Percentiles rank a stretch among this genome's conserved stretches.
phyloP scores from a whole-genome alignment of 1,140 invertebrate species.

The Heliconius melpomene region DNA sequence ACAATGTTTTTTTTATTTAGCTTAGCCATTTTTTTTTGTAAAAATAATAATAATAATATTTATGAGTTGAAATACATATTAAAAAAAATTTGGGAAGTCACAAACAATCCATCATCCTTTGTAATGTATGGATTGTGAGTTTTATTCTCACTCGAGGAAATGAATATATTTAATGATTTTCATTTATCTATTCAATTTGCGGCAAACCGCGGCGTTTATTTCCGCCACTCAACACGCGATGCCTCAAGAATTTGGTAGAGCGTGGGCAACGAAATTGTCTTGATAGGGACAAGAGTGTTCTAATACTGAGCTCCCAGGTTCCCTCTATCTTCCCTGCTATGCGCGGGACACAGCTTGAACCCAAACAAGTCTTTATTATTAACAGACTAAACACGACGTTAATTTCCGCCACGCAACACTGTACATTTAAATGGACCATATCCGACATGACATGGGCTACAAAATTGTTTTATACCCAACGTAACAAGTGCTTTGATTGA shows the following conservation, averaged over 20 bases:
- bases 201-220: not conserved
- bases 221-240: not conserved
- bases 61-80: too few relatives aligned
- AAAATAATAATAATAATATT: too few relatives aligned
- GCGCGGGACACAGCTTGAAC: not conserved
- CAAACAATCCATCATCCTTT: too few relatives aligned
- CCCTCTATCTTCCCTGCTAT: not conserved
- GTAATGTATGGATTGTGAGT: too few relatives aligned
- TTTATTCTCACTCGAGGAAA: not conserved
- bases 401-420: not conserved
- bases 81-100: too few relatives aligned
- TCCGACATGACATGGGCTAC: not conserved
- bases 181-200: too few relatives aligned
- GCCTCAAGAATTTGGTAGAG: not conserved
- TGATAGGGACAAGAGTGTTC: too few relatives aligned
- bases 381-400: too few relatives aligned
- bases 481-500: slow-evolving; percentile 3
- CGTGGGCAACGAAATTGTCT: too few relatives aligned
- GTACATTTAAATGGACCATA: not conserved
- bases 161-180: not conserved
- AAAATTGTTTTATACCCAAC: not conserved
- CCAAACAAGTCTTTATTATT: not conserved
- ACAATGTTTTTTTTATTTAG: not conserved
- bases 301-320: not conserved
- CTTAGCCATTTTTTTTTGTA: not conserved